Conservation (phyloP, 2,797 vertebrate species). For the Schizopygopsis pylzovi region DNA sequence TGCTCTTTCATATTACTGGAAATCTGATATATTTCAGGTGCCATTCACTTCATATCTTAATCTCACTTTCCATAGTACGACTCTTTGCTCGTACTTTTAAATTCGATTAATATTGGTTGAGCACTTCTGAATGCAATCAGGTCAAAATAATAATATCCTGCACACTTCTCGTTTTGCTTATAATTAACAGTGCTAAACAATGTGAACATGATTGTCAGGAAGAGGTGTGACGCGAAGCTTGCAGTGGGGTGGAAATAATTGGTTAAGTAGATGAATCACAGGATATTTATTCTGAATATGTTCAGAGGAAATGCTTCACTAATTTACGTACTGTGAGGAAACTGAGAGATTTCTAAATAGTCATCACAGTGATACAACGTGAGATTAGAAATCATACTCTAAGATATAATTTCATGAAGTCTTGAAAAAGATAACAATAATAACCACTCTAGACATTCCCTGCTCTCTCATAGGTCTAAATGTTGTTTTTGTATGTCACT, state of each 20-base stretch:
- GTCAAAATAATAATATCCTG: neutral
- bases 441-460: constrained; percentile 9
- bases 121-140: neutral
- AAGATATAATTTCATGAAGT: neutral
- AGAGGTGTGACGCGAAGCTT: constrained; percentile 40
- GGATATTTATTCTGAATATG: constrained; percentile 51
- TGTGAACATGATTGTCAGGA: constrained; percentile 33
- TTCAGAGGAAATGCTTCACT: constrained; percentile 23
- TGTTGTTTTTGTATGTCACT: constrained; percentile 53
- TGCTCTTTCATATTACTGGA: constrained; percentile 62
- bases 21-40: constrained; percentile 66
- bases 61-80: constrained; percentile 23
- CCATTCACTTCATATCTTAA: constrained; percentile 61
- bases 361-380: neutral
- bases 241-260: constrained; percentile 7
- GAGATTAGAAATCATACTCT: neutral
- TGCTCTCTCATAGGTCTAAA: constrained; percentile 29
- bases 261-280: constrained; percentile 50
- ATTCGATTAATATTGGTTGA: neutral
- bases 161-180: neutral
- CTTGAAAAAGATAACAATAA: constrained; percentile 30
- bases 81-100: neutral
- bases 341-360: neutral
- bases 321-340: constrained; percentile 14
- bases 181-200: neutral